Base-by-base conservation (phyloP, 2,113 vertebrate species). In the Stomatorhinus ivindoensis region DNA sequence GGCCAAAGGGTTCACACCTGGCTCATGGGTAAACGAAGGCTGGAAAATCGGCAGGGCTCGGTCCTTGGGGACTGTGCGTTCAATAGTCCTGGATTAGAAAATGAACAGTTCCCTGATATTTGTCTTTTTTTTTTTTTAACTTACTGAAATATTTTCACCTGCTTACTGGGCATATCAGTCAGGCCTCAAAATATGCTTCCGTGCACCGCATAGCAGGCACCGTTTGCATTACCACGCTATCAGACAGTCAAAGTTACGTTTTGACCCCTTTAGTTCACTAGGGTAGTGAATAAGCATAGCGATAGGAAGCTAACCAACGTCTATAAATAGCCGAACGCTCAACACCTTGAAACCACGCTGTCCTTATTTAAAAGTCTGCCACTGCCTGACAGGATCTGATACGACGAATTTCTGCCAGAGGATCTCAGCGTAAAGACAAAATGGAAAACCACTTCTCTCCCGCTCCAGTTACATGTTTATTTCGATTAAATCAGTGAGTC, bases 401-500 rank as follows among this genome's bases (percentile, higher is more conserved):
- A 86, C 88, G 90, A 76, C 31, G 84, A 86, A 65, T 89, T 27
- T 35, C 53, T 87, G 73, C 88, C 87, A 76, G 65, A 76, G n/a
- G 53, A 55, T 35, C 58, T 82, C 46, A 27, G 35, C 61, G 58
- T 88, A 27, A 69, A 93, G 93, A 93, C 93, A 93, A 93, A 93
- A 92, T 94, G 88, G 2, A 89, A 87, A 90, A 90, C 10, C 13
- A 7, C 55, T 1, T 80, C 83, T 53, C 44, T 46, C 39, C 82
- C 3, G 7, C 82, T 80, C 31, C 13, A 17, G 10, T 31, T 69
- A 31, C 61, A 65, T 27, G 61, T 69, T 85, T 31, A 4, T 39
- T 55, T 61, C 6, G 46, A 31, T 42, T 88, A 48, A 55, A 76
- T 44, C 58, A 39, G 7, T 42, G 86, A 87, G 53, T 55, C 42